These are phyloP conservation scores for Lasioglossum morio DNA, from an alignment of 2,888 invertebrate species.

Conservation along the genomic window DNA sequence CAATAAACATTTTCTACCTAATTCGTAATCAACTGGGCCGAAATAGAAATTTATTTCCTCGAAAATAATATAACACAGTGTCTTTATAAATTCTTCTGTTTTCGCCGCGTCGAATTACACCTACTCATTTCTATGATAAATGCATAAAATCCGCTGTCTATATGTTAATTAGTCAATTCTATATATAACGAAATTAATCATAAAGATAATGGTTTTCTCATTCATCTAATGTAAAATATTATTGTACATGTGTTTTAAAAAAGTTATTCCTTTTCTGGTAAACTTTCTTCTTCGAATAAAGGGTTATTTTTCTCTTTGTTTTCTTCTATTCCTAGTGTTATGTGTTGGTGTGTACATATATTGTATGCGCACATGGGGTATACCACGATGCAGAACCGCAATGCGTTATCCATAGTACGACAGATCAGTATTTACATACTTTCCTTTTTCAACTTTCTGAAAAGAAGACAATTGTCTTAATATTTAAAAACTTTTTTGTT, in stretches of 20 bases:
- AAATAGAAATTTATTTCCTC: too few species aligned
- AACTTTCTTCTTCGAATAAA: background rate
- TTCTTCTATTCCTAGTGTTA: background rate
- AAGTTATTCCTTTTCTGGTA: background rate
- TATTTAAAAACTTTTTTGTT: background rate
- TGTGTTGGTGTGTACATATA: background rate
- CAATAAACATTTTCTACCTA: too few species aligned
- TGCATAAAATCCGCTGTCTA: background rate
- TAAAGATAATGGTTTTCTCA: background rate
- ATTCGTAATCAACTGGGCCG: too few species aligned
- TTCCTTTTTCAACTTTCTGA: background rate
- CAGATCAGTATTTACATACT: background rate
- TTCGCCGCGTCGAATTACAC: too few species aligned
- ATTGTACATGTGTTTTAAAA: background rate
- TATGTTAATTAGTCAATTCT: too few species aligned
- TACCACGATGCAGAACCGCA: background rate
- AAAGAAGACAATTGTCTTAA: background rate
- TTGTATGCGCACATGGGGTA: conserved; percentile 6
- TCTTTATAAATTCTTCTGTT: too few species aligned
- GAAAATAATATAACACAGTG: too few species aligned
- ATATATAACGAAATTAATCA: background rate
- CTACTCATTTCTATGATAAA: too few species aligned
- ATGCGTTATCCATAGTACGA: background rate
- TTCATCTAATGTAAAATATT: background rate
- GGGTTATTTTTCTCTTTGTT: background rate